A percentile compares a stretch with the other conserved stretches of the same genome.
phyloP scores from a whole-genome alignment of 1,140 invertebrate species.

The Drosophila pseudoobscura region DNA sequence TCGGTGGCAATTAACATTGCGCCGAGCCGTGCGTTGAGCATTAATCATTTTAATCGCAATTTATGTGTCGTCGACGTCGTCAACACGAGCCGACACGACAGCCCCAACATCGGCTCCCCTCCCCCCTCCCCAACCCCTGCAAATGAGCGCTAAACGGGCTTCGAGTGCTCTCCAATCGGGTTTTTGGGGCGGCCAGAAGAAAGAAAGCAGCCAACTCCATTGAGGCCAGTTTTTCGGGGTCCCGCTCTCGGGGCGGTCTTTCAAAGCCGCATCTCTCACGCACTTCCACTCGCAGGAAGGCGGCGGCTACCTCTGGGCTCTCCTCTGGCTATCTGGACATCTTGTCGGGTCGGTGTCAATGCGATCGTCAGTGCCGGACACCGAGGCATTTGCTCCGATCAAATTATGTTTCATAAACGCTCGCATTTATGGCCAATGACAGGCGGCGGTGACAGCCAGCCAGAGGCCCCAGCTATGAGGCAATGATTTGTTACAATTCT shows the following conservation, averaged over 20 bases:
- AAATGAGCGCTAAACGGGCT: constrained; percentile 72
- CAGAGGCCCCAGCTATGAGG: constrained; percentile 10
- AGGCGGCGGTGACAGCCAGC: constrained; percentile 35
- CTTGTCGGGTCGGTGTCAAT: constrained; percentile 58
- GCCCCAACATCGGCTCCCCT: constrained; percentile 19
- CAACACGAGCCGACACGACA: constrained; percentile 68
- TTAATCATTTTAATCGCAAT: constrained; percentile 82
- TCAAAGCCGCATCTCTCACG: constrained; percentile 57
- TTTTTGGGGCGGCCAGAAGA: constrained; percentile 53
- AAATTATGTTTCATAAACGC: constrained; percentile 82
- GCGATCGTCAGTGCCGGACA: constrained; percentile 61
- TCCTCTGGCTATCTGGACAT: constrained; percentile 33
- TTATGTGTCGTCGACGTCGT: constrained; percentile 79
- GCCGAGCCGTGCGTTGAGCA: constrained; percentile 79
- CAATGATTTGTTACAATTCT: constrained; percentile 77
- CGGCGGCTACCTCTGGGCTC: constrained; percentile 1
- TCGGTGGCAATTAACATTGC: constrained; percentile 77
- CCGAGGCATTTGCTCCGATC: constrained; percentile 70
- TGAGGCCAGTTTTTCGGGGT: constrained; percentile 62
- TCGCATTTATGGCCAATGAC: constrained; percentile 71
- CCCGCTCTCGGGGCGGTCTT: constrained; percentile 63
- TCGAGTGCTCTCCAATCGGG: neutral
- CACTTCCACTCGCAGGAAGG: constrained; percentile 11
- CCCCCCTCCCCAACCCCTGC: constrained; percentile 4
- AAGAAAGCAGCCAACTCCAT: constrained; percentile 54